Evolutionary conservation across 1,140 invertebrate species (phyloP), one percentile per base, ranked within the genome.

Genomic region (Aphelinus certus): DNA sequence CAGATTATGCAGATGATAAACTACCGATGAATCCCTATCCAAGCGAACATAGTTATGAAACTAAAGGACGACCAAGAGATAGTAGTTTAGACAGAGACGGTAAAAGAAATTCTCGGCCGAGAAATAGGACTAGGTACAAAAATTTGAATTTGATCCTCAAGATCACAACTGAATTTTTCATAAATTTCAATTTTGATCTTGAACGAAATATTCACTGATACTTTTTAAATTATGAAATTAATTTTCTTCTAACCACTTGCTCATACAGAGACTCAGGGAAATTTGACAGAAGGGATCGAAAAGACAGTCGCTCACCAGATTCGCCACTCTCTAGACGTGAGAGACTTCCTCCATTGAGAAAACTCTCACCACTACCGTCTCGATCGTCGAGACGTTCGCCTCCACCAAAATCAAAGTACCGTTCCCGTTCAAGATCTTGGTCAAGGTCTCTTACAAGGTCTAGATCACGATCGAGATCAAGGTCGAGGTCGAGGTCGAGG

Each of bases 41-140:
- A 1, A 80, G 77, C 65, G 79, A 81, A 10, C 64, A 80, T 43
- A 79, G 81, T 48, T 83, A 83, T 51, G 82, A 86, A 3, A 81
- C 83, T 47, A 80, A 82, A 76, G 7, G 47, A 0, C 83, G 82
- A 53, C 77, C 73, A 42, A 79, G 80, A 68, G 79, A 85, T 7
- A 77, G 77, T 5, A 83, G 82, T 80, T 73, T 83, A 4, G 85
- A 86, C 26, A 83, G 83, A 10, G 81, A 86, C n/a, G 73, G 75
- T 7, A 81, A 83, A 43, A 78, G 75, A 51, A 79, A 83, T 3
- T 63, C 81, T 5, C 73, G 78, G 10, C 47, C 67, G 6, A 79
- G 79, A 66, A 73, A 77, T 62, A 77, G 71, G 51, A 75, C 64
- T 47, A 82, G 82, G 82, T 83, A 77, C 26, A 26, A 26, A 26